Evolutionary conservation across 2,797 vertebrate species (phyloP), one percentile per base, ranked within the genome.

Genomic region (Natrix natrix): DNA sequence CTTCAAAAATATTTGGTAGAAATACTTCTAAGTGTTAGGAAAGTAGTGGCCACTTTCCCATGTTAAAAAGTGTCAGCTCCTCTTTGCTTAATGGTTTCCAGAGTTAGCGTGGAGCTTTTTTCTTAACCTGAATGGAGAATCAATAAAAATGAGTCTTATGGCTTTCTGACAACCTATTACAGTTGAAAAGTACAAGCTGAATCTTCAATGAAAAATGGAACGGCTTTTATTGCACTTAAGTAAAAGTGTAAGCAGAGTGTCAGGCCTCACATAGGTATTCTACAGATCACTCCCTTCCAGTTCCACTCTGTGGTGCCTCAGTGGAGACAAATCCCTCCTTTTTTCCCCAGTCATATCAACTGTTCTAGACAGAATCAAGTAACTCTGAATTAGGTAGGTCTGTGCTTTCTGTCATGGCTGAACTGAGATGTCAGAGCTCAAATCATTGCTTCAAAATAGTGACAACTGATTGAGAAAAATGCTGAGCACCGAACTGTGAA

Each of bases 311-410:
- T 3, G 87, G 10, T 93, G 13, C 74, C 74, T 93, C 96, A 95
- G 95, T 52, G 86, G 92, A 94, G 91, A 93, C 26, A 90, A 91
- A 95, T 92, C 93, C 74, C 93, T 28, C 8, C 90, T 93, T 91
- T 91, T 92, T 92, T 86, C 32, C 91, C 59, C 90, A 95, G 78
- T 54, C 90, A 93, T 94, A 86, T 7, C 83, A 89, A 0, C 5
- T 88, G 88, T 32, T 90, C 61, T 48, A 92, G 91, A 93, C 69
- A 95, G 95, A 95, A 96, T 90, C 88, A 88, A 95, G 93, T 94
- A 87, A 91, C 57, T 95, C 57, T 95, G 89, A 94, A 95, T 94
- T 95, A 94, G 90, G 90, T 94, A 93, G 91, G 90, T 91, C n/a
- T 78, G 89, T 74, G 92, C 91, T 95, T 93, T 95, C 87, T 94